These are phyloP conservation scores for Congeria kusceri DNA, from an alignment of 2,888 invertebrate species.

Conservation along the genomic window DNA sequence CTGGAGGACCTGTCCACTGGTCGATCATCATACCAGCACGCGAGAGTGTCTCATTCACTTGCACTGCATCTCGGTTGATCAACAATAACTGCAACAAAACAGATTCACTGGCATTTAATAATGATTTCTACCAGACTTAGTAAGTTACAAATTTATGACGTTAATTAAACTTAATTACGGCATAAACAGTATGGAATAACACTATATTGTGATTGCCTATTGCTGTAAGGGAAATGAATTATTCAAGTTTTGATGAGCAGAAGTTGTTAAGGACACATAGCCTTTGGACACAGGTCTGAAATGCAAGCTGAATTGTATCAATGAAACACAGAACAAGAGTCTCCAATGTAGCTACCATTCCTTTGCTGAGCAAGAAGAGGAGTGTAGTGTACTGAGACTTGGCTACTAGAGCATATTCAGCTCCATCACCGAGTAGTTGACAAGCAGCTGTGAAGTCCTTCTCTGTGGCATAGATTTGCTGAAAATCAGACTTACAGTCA, in stretches of 20 bases:
- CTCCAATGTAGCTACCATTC: slow-evolving; percentile 90
- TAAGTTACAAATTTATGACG: too few relatives aligned
- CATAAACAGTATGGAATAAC: too few relatives aligned
- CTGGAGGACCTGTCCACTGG: slow-evolving; percentile 93
- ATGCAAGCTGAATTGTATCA: too few relatives aligned
- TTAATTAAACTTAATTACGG: too few relatives aligned
- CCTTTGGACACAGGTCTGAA: too few relatives aligned
- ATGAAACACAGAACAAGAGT: too few relatives aligned
- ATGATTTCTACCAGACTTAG: too few relatives aligned
- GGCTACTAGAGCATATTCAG: slow-evolving; percentile 97
- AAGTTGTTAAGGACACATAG: too few relatives aligned
- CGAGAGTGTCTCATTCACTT: slow-evolving; percentile 95
- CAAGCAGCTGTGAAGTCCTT: slow-evolving; percentile 96
- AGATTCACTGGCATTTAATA: too few relatives aligned
- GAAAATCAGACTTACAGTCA: too few relatives aligned
- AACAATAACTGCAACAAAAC: slow-evolving; percentile 90
- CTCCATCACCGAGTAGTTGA: slow-evolving; percentile 95
- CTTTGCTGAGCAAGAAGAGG: slow-evolving; percentile 96
- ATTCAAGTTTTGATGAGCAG: too few relatives aligned
- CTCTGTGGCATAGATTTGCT: slow-evolving; percentile 98
- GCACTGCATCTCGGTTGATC: slow-evolving; percentile 96
- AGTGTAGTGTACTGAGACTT: slow-evolving; percentile 96
- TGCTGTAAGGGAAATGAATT: slow-evolving; percentile 21
- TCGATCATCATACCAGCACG: slow-evolving; percentile 95
- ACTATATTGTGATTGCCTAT: too few relatives aligned